Base-by-base conservation (phyloP, 2,797 vertebrate genomes). In the Chrysocyon brachyurus region DNA sequence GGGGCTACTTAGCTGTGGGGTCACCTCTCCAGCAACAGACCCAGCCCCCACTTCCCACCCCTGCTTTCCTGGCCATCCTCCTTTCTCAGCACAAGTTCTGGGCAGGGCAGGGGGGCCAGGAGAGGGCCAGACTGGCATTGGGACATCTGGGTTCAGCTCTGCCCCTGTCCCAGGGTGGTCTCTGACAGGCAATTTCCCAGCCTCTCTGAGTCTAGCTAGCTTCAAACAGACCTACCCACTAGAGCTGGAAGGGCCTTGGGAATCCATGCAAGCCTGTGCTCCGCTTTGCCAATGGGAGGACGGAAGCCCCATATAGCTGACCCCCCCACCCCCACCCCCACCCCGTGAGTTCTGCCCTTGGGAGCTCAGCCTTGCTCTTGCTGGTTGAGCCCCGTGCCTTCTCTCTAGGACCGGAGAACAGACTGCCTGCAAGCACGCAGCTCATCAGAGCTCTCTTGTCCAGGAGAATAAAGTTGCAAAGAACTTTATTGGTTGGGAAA, bases 291-390 rank as follows among this genome's bases (percentile, higher is more conserved):
- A 49, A 17, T 2, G 75, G n/a, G 19, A 31, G 40, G 17, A 14
- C 33, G 0, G 26, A 52, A 26, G 46, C 26, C 26, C 28, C 15
- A 0, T 63, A 9, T 3, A 0, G n/a, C 40, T 31, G 15, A 12
- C 24, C 16, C 49, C 10, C n/a, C 1, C 9, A 52, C 26, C 28
- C 10, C 1, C 9, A 52, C 26, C 49, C 70, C 15, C 5, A 21
- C 56, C 15, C 59, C 59, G 3, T 1, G 46, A 33, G 40, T 33
- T 33, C 78, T 40, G 26, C 6, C 8, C 61, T 49, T 59, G 5
- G 64, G 33, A 70, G 14, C 52, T 21, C 36, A 59, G 63, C 3
- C 57, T n/a, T 68, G 6, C 21, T n/a, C 9, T 17, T 6, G 22
- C 49, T 28, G n/a, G 33, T 16, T 36, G 12, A 16, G 12, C 15